These are phyloP conservation scores for Chaetophractus vellerosus DNA, from an alignment of 2,797 vertebrate species.

Conservation along the genomic window DNA sequence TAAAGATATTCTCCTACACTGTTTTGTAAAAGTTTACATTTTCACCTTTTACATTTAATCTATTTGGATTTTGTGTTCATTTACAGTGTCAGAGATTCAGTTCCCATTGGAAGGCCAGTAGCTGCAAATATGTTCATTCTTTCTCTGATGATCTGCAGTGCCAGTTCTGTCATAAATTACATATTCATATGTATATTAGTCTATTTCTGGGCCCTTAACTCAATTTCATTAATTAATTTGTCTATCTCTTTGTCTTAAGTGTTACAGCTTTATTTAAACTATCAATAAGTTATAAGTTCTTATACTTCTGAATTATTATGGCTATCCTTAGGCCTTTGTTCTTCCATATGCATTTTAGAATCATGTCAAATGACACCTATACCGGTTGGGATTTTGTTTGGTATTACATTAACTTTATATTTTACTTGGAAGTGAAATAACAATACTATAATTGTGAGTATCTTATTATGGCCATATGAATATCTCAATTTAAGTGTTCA, in stretches of 20 bases:
- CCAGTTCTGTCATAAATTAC: not conserved
- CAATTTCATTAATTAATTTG: not conserved
- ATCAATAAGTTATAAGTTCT: not conserved
- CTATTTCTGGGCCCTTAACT: not conserved
- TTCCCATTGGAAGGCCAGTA: not conserved
- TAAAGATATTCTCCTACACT: not conserved
- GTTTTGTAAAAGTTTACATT: not conserved
- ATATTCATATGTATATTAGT: not conserved
- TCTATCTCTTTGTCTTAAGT: not conserved
- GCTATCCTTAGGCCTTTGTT: not conserved
- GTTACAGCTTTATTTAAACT: not conserved
- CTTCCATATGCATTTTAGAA: conserved; percentile 19
- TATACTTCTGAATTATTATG: not conserved
- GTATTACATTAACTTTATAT: not conserved
- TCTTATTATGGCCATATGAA: not conserved
- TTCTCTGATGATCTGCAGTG: not conserved
- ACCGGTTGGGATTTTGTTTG: not conserved
- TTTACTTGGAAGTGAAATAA: conserved; percentile 5
- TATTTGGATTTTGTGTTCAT: not conserved
- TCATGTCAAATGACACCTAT: not conserved
- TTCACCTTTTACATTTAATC: not conserved
- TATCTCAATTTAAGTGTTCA: not conserved
- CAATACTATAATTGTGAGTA: not conserved
- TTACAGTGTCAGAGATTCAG: not conserved
- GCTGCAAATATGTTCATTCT: not conserved